phyloP scores from a whole-genome alignment of 2,888 invertebrate genomes.

The Eumerus sabulonum region DNA sequence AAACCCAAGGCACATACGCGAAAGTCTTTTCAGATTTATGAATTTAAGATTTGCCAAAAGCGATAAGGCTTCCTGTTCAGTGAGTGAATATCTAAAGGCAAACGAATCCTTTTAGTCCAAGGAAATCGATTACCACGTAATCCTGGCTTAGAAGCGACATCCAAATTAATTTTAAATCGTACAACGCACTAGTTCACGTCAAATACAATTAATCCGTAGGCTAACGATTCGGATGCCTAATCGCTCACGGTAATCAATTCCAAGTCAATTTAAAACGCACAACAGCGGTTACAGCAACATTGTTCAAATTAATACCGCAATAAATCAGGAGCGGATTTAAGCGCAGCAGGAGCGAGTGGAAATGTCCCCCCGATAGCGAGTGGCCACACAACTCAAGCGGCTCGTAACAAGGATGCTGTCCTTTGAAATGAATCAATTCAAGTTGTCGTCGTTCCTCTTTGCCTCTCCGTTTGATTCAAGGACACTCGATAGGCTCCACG shows the following conservation, averaged over 20 bases:
- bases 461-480: conserved; percentile 17
- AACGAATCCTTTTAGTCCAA: too few species aligned
- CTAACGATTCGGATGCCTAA: conserved; percentile 42
- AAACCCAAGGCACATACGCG: too few species aligned
- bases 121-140: too few species aligned
- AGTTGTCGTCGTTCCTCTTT: conserved; percentile 29
- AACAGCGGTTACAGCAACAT: conserved; percentile 44
- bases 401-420: conserved; percentile 23
- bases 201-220: conserved; percentile 42
- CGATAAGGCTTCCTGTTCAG: too few species aligned
- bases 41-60: too few species aligned
- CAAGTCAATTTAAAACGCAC: conserved; percentile 55
- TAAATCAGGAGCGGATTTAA: conserved; percentile 62
- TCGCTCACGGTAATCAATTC: conserved; percentile 53
- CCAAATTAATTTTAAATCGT: conserved; percentile 42
- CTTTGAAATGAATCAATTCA: conserved; percentile 50
- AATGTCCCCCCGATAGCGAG: conserved; percentile 20
- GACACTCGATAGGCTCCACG: background rate
- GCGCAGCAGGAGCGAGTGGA: conserved; percentile 37
- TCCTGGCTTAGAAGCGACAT: too few species aligned
- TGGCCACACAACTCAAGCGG: conserved; percentile 22
- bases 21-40: too few species aligned
- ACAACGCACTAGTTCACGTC: conserved; percentile 46
- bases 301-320: conserved; percentile 48
- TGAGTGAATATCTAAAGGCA: too few species aligned